Conservation (phyloP, 2,888 invertebrate species). For the Polyommatus icarus region DNA sequence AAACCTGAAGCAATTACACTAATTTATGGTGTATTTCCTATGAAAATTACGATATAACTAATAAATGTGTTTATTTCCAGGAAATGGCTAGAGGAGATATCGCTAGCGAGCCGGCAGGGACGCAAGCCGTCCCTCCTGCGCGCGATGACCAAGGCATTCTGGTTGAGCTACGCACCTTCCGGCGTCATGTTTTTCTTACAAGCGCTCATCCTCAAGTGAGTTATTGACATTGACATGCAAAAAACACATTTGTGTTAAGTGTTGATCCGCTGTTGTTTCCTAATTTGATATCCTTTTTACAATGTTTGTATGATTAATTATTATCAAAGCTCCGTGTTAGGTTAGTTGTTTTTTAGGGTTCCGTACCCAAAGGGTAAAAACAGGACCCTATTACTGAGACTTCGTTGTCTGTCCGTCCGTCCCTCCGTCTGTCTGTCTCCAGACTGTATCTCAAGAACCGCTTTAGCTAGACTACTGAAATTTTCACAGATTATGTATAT, state of each 20-base stretch:
- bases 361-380: too few relatives aligned
- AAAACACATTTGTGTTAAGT: conserved; percentile 13
- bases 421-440: too few relatives aligned
- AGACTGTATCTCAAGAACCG: too few relatives aligned
- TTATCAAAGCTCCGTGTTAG: neutral
- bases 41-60: neutral
- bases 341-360: too few relatives aligned
- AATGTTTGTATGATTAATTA: neutral
- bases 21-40: neutral
- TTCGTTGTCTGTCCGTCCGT: too few relatives aligned
- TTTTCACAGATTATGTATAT: too few relatives aligned
- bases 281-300: conserved; percentile 7
- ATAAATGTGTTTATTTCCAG: conserved; percentile 64
- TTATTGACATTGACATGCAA: conserved; percentile 32
- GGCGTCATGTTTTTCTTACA: conserved; percentile 82
- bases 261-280: neutral
- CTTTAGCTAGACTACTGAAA: too few relatives aligned
- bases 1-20: neutral
- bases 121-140: conserved; percentile 83
- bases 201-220: conserved; percentile 75
- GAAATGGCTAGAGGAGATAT: conserved; percentile 84
- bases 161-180: conserved; percentile 84
- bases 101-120: conserved; percentile 75
- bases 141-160: conserved; percentile 84
- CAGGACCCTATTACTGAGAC: too few relatives aligned